A percentile compares a stretch with the other conserved stretches of the same genome.
Conservation (phyloP, 2,113 vertebrate species). For the Pluvialis apricaria region DNA sequence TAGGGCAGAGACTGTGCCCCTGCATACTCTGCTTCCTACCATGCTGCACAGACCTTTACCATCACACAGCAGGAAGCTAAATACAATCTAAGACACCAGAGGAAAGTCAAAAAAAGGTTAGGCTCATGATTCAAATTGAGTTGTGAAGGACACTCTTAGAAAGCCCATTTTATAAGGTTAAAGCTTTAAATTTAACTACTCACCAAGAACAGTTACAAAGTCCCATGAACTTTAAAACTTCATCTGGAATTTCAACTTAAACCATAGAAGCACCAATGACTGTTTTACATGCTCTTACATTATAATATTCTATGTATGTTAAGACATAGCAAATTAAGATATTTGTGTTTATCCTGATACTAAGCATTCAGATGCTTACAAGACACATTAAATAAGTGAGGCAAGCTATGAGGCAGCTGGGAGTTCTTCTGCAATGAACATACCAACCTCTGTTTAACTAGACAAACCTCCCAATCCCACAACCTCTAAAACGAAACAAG, state of each 20-base stretch:
- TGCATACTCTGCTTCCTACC: not conserved
- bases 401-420: not conserved
- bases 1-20: not conserved
- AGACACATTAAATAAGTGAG: not conserved
- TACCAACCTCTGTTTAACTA: not conserved
- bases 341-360: not conserved
- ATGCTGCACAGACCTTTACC: not conserved
- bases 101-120: not conserved
- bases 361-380: not conserved
- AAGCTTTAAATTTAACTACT: not conserved
- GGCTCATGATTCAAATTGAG: not conserved
- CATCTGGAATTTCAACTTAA: not conserved
- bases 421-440: not conserved
- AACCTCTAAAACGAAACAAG: not conserved
- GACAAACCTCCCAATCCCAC: not conserved
- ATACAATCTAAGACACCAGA: not conserved
- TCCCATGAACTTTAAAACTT: not conserved
- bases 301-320: not conserved
- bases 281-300: not conserved
- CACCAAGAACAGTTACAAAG: not conserved
- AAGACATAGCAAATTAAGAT: not conserved
- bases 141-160: not conserved
- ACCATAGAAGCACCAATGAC: not conserved
- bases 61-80: not conserved
- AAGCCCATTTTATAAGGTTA: not conserved